Evolutionary conservation across 2,113 vertebrate genomes (phyloP).

Genomic region (Morone chrysops): DNA sequence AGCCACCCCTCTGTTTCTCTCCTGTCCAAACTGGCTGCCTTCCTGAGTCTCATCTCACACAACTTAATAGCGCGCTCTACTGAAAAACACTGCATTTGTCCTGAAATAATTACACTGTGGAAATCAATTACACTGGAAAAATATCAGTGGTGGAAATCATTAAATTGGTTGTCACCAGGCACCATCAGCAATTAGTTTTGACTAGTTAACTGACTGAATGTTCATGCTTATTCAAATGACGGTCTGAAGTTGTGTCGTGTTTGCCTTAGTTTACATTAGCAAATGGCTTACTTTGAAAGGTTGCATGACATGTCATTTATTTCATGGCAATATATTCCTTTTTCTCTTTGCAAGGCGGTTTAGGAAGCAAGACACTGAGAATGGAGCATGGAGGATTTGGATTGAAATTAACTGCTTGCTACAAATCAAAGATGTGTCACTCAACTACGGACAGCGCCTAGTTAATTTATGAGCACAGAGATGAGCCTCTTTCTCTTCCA

Average conservation of each 20-base stretch:
- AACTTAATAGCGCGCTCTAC: conserved; percentile 59
- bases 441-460: conserved; percentile 73
- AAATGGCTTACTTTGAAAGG: conserved; percentile 56
- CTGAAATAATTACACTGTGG: conserved; percentile 65
- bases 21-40: conserved; percentile 70
- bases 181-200: conserved; percentile 65
- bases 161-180: conserved; percentile 54
- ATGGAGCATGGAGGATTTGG: conserved; percentile 75
- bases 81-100: conserved; percentile 64
- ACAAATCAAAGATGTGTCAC: conserved; percentile 84
- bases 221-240: conserved; percentile 48
- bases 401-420: conserved; percentile 82
- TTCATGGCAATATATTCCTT: conserved; percentile 45
- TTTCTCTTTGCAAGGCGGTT: conserved; percentile 30
- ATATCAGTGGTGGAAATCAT: conserved; percentile 58
- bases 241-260: conserved; percentile 33
- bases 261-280: conserved; percentile 52
- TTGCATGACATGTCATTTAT: conserved; percentile 66
- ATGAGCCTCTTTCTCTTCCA: conserved; percentile 73
- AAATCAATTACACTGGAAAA: conserved; percentile 73
- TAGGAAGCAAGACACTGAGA: conserved; percentile 61
- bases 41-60: conserved; percentile 65
- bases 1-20: conserved; percentile 72
- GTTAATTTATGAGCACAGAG: conserved; percentile 80
- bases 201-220: conserved; percentile 56